phyloP scores from a whole-genome alignment of 2,797 vertebrate genomes.

The Syndactyla subalaris region DNA sequence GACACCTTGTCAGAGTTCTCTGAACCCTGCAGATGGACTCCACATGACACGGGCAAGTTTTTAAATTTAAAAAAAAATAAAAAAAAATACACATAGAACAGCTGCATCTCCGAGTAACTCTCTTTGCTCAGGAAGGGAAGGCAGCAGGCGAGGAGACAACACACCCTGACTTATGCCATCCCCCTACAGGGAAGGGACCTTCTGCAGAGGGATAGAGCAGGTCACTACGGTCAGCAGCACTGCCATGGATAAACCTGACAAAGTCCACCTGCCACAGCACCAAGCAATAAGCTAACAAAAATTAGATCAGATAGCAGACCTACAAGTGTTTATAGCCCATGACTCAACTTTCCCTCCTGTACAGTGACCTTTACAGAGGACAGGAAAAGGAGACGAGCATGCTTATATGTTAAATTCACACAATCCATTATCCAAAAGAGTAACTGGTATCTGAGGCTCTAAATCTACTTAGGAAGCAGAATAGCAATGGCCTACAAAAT shows the following conservation, averaged over 20 bases:
- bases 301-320: constrained; percentile 30
- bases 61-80: neutral
- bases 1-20: neutral
- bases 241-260: neutral
- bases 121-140: neutral
- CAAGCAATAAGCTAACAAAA: constrained; percentile 32
- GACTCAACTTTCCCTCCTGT: constrained; percentile 52
- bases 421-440: constrained; percentile 12
- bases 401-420: constrained; percentile 41
- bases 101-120: neutral
- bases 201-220: neutral
- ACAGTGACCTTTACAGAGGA: constrained; percentile 27
- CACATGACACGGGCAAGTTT: fast-evolving
- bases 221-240: neutral
- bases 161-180: neutral
- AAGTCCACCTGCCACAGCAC: constrained; percentile 41
- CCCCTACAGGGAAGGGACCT: neutral
- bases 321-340: constrained; percentile 49
- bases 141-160: neutral
- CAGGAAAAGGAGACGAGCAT: neutral
- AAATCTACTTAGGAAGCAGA: neutral
- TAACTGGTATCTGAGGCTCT: neutral
- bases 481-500: neutral
- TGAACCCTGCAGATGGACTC: neutral
- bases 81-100: neutral